A percentile compares a stretch with the other conserved stretches of the same genome.
Evolutionary conservation across 2,888 invertebrate genomes (phyloP).

Genomic region (Schizaphis graminum): DNA sequence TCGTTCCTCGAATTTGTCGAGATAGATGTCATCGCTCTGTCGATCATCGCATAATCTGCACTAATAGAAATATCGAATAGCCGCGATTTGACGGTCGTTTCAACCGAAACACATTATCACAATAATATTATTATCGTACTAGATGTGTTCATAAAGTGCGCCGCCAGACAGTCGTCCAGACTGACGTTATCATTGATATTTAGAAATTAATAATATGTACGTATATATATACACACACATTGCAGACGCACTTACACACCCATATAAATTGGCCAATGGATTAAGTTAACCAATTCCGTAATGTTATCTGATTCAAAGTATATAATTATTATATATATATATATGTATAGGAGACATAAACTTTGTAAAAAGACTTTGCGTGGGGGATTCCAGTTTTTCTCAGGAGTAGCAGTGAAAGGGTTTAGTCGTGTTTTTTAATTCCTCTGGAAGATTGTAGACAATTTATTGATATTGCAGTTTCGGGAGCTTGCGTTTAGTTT

Average conservation of each 20-base stretch:
- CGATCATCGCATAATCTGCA: too few relatives aligned
- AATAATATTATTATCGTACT: not conserved
- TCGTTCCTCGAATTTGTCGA: not conserved
- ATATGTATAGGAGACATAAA: not conserved
- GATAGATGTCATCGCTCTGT: not conserved
- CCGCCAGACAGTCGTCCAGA: conserved; percentile 25
- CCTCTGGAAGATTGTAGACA: conserved; percentile 55
- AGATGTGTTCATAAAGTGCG: not conserved
- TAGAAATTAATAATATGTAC: not conserved
- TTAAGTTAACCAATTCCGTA: conserved; percentile 15
- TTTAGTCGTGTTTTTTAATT: conserved; percentile 43
- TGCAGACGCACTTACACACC: not conserved
- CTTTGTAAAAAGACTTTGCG: conserved; percentile 18
- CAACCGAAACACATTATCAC: not conserved
- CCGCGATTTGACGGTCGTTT: not conserved
- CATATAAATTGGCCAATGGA: not conserved
- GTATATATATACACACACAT: not conserved
- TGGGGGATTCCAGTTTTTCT: not conserved
- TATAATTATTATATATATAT: not conserved
- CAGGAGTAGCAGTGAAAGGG: not conserved
- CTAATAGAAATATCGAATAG: not conserved
- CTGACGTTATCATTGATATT: not conserved
- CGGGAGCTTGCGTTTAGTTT: conserved; percentile 48
- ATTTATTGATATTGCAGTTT: conserved; percentile 64
- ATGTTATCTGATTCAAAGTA: conserved; percentile 43